These are phyloP conservation scores for Pyrrhosoma nymphula DNA, from an alignment of 2,888 invertebrate species.

Conservation along the genomic window DNA sequence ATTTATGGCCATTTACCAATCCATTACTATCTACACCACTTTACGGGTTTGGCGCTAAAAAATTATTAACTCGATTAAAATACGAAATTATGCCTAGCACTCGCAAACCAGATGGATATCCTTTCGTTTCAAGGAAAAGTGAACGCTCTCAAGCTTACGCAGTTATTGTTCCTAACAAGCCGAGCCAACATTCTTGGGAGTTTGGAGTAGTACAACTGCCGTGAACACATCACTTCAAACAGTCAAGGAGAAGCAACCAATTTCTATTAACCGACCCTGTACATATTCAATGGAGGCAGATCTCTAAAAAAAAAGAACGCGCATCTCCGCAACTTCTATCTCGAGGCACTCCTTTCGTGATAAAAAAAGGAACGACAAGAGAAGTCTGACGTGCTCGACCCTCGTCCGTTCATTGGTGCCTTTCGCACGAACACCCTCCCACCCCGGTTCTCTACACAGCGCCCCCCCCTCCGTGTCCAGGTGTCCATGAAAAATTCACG, in stretches of 20 bases:
- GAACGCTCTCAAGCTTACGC: too few species aligned
- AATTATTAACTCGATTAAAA: too few species aligned
- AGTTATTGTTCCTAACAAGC: too few species aligned
- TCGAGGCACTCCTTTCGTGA: neutral
- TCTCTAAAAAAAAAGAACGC: neutral
- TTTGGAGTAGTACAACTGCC: too few species aligned
- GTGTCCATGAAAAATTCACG: conserved; percentile 62
- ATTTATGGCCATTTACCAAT: too few species aligned
- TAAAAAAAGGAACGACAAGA: neutral
- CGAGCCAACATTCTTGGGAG: too few species aligned
- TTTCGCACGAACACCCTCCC: neutral
- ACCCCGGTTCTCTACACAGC: neutral
- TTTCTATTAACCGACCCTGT: neutral
- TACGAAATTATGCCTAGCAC: too few species aligned
- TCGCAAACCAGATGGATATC: too few species aligned
- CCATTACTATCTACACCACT: too few species aligned
- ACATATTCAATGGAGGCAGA: neutral
- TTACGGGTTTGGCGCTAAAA: too few species aligned
- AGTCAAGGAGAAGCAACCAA: neutral
- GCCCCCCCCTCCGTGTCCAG: neutral
- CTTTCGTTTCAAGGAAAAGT: too few species aligned
- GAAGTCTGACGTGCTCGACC: neutral
- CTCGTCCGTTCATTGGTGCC: neutral
- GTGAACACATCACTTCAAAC: too few species aligned
- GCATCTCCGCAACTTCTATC: neutral